phyloP scores from a whole-genome alignment of 2,888 invertebrate species.

The Protonemura montana region DNA sequence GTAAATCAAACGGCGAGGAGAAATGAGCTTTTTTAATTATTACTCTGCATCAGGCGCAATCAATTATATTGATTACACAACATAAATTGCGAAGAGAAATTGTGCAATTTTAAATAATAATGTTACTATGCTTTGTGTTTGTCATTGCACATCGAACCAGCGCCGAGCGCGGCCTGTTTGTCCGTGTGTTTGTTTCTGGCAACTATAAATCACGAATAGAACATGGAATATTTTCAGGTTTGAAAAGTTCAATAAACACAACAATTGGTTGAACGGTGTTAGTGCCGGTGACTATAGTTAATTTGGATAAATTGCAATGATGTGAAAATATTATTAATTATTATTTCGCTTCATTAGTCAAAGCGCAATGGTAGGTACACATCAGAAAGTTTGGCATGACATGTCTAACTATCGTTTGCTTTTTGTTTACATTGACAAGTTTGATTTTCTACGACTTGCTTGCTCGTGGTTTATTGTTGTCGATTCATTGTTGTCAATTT shows the following conservation, averaged over 20 bases:
- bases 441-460: not conserved
- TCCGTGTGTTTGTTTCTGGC: constrained; percentile 21
- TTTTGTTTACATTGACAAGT: not conserved
- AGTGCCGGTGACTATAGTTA: not conserved
- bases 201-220: constrained; percentile 16
- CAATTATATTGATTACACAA: constrained; percentile 48
- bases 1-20: constrained; percentile 34
- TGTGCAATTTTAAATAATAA: constrained; percentile 41
- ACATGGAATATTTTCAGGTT: not conserved
- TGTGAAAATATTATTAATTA: constrained; percentile 3
- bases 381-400: not conserved
- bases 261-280: not conserved
- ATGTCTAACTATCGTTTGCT: not conserved
- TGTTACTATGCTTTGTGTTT: constrained; percentile 23
- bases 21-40: constrained; percentile 38
- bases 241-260: constrained; percentile 27
- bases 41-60: constrained; percentile 43
- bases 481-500: no score
- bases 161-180: not conserved
- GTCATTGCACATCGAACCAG: constrained; percentile 2
- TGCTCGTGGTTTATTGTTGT: not conserved
- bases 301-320: constrained; percentile 12
- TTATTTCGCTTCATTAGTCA: not conserved
- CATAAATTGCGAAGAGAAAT: constrained; percentile 44
- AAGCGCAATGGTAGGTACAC: not conserved